phyloP scores from a whole-genome alignment of 2,797 vertebrate species.

The Schizopygopsis pylzovi region DNA sequence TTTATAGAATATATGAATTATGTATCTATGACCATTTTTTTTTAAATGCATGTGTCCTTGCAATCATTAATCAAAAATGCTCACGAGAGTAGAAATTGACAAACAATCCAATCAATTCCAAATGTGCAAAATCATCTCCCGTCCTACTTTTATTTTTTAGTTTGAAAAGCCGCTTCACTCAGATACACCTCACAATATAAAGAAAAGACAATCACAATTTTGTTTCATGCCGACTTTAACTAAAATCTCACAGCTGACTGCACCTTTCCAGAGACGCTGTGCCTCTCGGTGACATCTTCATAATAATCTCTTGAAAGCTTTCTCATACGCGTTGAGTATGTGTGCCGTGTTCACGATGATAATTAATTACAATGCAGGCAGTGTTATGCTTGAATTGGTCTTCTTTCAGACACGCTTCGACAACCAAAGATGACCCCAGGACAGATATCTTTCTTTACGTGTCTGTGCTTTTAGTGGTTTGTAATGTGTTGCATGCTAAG shows the following conservation, averaged over 20 bases:
- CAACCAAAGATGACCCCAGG: constrained; percentile 3
- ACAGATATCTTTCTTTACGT: neutral
- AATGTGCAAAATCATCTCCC: neutral
- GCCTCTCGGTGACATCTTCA: neutral
- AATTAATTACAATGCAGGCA: neutral
- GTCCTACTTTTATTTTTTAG: neutral
- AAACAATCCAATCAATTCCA: neutral
- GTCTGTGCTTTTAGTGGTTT: neutral
- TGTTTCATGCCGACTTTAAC: neutral
- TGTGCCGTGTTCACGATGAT: neutral
- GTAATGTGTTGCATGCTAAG: neutral
- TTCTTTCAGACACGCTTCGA: neutral
- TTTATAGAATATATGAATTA: neutral
- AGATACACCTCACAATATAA: neutral
- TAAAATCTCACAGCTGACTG: constrained; percentile 8
- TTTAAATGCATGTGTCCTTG: neutral
- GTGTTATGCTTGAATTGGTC: constrained; percentile 13
- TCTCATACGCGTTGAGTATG: neutral
- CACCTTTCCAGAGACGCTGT: neutral
- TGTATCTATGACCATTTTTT: neutral
- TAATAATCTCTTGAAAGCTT: constrained; percentile 3
- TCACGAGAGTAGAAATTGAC: neutral
- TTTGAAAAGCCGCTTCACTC: neutral
- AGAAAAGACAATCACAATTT: neutral
- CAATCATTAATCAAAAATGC: too few species aligned